A percentile compares a stretch with the other conserved stretches of the same genome.
Evolutionary conservation across 2,888 invertebrate species (phyloP).

Genomic region (Teleogryllus oceanicus): DNA sequence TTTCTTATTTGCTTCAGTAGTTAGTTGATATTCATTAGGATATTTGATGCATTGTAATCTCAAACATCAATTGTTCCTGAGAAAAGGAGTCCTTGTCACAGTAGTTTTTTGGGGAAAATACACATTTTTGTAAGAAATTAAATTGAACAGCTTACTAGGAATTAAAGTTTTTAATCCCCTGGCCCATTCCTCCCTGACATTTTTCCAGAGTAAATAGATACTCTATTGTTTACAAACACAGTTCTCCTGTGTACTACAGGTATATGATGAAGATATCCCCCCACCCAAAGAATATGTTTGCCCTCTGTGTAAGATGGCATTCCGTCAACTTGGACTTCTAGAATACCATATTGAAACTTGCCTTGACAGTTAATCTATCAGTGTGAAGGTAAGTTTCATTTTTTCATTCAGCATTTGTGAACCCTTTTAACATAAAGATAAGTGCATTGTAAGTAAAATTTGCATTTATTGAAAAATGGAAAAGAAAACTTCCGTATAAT

Average conservation of each 20-base stretch:
- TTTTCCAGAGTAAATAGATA: too few species aligned
- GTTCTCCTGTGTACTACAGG: constrained; percentile 28
- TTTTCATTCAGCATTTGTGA: not conserved
- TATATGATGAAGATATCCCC: constrained; percentile 42
- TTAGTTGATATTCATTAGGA: not conserved
- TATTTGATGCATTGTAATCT: not conserved
- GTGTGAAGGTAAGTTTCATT: not conserved
- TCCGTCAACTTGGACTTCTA: constrained; percentile 52
- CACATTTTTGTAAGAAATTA: too few species aligned
- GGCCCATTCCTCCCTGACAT: too few species aligned
- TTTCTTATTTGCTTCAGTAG: not conserved
- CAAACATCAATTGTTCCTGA: too few species aligned
- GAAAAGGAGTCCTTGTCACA: too few species aligned
- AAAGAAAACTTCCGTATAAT: too few species aligned
- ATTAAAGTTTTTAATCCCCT: too few species aligned
- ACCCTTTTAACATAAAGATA: not conserved
- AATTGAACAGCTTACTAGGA: too few species aligned
- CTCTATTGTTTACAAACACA: too few species aligned
- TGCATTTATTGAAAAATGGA: too few species aligned
- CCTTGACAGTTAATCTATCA: not conserved
- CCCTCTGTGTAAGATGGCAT: constrained; percentile 56
- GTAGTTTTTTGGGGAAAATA: too few species aligned
- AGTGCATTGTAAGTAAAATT: too few species aligned
- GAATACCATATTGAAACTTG: constrained; percentile 59
- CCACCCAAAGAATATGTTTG: constrained; percentile 53